A percentile compares a stretch with the other conserved stretches of the same genome.
Evolutionary conservation across 1,140 invertebrate genomes (phyloP).

Genomic region (Drosophila pachea): DNA sequence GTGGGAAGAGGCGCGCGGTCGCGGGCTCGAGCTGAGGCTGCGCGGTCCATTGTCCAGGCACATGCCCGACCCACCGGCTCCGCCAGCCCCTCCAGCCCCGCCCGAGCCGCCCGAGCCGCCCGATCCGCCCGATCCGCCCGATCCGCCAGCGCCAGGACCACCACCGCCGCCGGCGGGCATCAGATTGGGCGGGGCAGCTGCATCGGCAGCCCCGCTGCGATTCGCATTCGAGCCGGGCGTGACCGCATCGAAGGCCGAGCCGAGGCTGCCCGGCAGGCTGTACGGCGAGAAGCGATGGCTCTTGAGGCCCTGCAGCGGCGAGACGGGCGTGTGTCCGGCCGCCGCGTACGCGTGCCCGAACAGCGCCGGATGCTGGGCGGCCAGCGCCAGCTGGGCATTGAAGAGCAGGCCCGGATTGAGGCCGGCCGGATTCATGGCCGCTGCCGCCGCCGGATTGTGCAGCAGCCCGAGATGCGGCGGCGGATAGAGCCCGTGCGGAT

Average conservation of each 20-base stretch:
- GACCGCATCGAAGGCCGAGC: constrained; percentile 91
- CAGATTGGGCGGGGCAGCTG: constrained; percentile 34
- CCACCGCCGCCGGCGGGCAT: constrained; percentile 18
- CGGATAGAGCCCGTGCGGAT: constrained; percentile 91
- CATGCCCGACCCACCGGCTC: constrained; percentile 15
- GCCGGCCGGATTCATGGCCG: constrained; percentile 81
- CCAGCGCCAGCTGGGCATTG: constrained; percentile 89
- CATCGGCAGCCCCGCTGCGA: constrained; percentile 53
- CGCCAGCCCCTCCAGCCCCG: background rate
- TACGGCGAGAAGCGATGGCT: constrained; percentile 88
- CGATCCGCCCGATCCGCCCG: too few relatives aligned
- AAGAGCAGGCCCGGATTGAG: constrained; percentile 88
- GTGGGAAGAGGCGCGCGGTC: constrained; percentile 81
- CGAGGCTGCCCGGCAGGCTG: constrained; percentile 85
- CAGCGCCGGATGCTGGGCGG: constrained; percentile 88
- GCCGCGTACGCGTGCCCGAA: constrained; percentile 85
- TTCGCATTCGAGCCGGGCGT: constrained; percentile 83
- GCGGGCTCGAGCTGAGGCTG: constrained; percentile 85
- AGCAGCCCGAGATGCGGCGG: constrained; percentile 84
- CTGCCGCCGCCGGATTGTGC: constrained; percentile 80
- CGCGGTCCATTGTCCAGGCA: constrained; percentile 79
- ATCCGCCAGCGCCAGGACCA: background rate
- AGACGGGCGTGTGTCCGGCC: constrained; percentile 81
- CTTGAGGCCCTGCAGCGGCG: constrained; percentile 81
- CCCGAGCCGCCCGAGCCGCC: too few relatives aligned